These are phyloP conservation scores for Xestoiulus laeticollis DNA, from an alignment of 2,888 invertebrate species.

Conservation along the genomic window DNA sequence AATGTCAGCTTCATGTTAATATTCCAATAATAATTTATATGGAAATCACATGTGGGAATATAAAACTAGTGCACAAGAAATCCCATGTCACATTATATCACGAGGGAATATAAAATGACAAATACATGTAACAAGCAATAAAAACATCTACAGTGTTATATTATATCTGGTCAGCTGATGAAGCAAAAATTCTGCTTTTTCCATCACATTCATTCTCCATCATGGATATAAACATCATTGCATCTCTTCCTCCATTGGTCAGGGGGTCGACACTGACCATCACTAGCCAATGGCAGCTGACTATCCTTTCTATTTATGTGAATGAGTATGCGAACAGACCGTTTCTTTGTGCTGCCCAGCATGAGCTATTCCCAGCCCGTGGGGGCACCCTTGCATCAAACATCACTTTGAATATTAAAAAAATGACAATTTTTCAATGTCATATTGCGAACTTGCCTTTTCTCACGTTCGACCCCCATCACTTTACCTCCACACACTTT, in stretches of 20 bases:
- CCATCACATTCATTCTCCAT: too few relatives aligned
- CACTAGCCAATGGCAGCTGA: not conserved
- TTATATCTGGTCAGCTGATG: too few relatives aligned
- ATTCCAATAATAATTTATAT: too few relatives aligned
- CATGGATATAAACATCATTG: too few relatives aligned
- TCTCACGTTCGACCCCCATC: slow-evolving; percentile 3
- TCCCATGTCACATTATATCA: too few relatives aligned
- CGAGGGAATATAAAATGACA: too few relatives aligned
- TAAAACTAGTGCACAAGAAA: too few relatives aligned
- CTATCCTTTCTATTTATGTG: not conserved
- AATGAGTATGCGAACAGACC: not conserved
- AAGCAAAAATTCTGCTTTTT: too few relatives aligned
- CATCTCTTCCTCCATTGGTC: not conserved
- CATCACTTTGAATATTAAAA: not conserved
- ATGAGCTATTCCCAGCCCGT: not conserved
- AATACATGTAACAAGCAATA: too few relatives aligned
- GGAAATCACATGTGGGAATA: too few relatives aligned
- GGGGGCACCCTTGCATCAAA: not conserved
- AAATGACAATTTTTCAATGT: not conserved
- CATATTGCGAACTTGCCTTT: not conserved
- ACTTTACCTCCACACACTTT: slow-evolving; percentile 4
- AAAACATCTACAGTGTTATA: too few relatives aligned
- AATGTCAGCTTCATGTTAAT: too few relatives aligned
- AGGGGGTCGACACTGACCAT: not conserved
- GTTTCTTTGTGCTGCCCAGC: not conserved